Base-by-base conservation (phyloP, 53 echinoderm and acorn worm species). In the Patiria pectinifera region DNA sequence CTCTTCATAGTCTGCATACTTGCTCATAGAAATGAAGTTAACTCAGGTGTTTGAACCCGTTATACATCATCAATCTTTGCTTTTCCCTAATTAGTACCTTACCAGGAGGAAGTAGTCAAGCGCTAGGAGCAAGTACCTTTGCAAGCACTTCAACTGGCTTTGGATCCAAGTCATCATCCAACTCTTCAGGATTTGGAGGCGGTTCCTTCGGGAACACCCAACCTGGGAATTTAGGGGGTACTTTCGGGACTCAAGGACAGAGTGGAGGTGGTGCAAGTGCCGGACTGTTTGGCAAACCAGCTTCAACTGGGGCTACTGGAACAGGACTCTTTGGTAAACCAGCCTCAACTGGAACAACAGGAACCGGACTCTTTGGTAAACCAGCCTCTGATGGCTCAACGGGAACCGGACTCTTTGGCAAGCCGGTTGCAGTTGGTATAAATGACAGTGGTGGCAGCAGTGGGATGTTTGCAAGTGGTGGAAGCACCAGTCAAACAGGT, bases 311-410 rank as follows among this genome's bases (percentile, higher is more conserved):
- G 49, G 14, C 24, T 15, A 45, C 85, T 3, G 75, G 84, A 12
- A 61, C 89, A 3, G 94, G 93, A 78, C 83, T 95, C 11, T 95
- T 95, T 86, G 93, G 95, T 1, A 93, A 95, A 47, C 21, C 93
- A n/a, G 87, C 62, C 6, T 23, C 62, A 43, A 21, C 77, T 47
- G 26, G 21, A 18, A 45, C 76, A 6, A 8, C 5, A 2, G 62
- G 62, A 2, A 61, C 85, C 9, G 95, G 93, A 78, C 83, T 95
- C 21, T 95, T 95, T 86, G 93, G 95, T 0, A 93, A 95, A 76
- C 91, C 93, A 59, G 83, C 87, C 61, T 44, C 87, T 0, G 14
- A 45, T 84, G 48, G 58, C 11, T 2, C 79, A 86, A 69, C 69
- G 58, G 69, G 62, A 44, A 48, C 76, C n/a, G 93, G 93, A 49